These are phyloP conservation scores for Paramormyrops hopkinsi DNA, from an alignment of 2,797 vertebrate species.

Conservation along the genomic window DNA sequence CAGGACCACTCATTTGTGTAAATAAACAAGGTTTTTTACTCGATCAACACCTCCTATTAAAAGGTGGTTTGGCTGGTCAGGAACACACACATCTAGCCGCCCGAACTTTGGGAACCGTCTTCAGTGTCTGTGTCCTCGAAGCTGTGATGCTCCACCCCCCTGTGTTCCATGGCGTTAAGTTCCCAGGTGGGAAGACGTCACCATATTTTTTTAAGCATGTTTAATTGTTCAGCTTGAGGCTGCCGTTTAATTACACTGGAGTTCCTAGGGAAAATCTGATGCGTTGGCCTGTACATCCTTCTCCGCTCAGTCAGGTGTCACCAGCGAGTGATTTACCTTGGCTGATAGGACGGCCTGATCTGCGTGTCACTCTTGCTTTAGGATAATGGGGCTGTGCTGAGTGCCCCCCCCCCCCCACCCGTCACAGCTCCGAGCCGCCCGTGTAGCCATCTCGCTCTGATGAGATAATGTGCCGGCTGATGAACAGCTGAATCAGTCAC, in stretches of 20 bases:
- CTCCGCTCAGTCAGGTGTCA: slow-evolving; percentile 51
- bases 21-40: slow-evolving; percentile 51
- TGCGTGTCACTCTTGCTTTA: slow-evolving; percentile 10
- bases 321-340: slow-evolving; percentile 48
- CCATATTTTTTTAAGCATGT: not conserved
- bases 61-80: slow-evolving; percentile 47
- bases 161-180: not conserved
- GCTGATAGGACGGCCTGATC: slow-evolving; percentile 26
- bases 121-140: not conserved
- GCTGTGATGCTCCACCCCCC: not conserved
- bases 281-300: slow-evolving; percentile 29
- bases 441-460: not conserved
- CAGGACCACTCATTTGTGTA: slow-evolving; percentile 60
- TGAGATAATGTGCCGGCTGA: not conserved
- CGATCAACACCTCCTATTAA: slow-evolving; percentile 34
- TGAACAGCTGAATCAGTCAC: slow-evolving; percentile 10
- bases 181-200: not conserved
- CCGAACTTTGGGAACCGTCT: slow-evolving; percentile 38
- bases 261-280: not conserved
- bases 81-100: slow-evolving; percentile 30
- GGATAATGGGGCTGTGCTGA: not conserved
- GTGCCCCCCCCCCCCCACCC: not conserved
- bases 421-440: not conserved
- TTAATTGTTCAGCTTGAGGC: slow-evolving; percentile 9
- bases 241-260: slow-evolving; percentile 2